Conservation (phyloP, 2,113 vertebrate genomes). For the Cephalopterus ornatus region DNA sequence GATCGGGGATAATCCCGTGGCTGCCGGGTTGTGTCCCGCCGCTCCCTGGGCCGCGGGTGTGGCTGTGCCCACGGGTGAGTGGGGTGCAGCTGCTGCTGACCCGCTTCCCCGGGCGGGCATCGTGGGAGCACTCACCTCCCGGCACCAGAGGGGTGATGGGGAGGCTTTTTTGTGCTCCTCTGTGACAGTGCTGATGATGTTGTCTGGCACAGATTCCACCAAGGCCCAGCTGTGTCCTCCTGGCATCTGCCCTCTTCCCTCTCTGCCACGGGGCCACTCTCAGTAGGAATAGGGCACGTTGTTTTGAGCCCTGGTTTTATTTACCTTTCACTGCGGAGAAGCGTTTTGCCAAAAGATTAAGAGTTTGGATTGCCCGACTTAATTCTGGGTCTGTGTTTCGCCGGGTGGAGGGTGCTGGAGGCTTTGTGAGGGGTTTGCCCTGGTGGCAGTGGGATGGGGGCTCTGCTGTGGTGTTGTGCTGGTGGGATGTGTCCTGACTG, state of each 20-base stretch:
- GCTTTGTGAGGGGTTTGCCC: background rate
- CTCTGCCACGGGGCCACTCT: background rate
- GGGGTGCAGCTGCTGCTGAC: background rate
- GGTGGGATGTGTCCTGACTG: background rate
- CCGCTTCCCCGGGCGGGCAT: background rate
- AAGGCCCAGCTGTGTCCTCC: background rate
- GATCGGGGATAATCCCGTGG: accelerated
- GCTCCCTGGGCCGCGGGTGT: background rate
- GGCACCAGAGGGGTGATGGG: background rate
- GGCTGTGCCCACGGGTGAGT: background rate
- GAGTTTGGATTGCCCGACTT: background rate
- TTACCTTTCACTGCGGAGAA: background rate
- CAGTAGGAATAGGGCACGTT: background rate
- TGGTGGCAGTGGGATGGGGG: background rate
- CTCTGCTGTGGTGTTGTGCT: background rate
- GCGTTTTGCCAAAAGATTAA: background rate
- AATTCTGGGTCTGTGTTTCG: background rate
- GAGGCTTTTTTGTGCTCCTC: background rate
- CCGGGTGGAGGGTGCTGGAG: background rate
- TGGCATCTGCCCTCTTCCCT: background rate
- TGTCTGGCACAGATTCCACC: background rate
- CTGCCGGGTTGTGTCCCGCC: background rate
- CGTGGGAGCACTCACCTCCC: background rate
- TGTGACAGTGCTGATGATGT: background rate
- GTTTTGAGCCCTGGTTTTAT: background rate